phyloP scores from a whole-genome alignment of 2,888 invertebrate species.

The Synanthedon myopaeformis region DNA sequence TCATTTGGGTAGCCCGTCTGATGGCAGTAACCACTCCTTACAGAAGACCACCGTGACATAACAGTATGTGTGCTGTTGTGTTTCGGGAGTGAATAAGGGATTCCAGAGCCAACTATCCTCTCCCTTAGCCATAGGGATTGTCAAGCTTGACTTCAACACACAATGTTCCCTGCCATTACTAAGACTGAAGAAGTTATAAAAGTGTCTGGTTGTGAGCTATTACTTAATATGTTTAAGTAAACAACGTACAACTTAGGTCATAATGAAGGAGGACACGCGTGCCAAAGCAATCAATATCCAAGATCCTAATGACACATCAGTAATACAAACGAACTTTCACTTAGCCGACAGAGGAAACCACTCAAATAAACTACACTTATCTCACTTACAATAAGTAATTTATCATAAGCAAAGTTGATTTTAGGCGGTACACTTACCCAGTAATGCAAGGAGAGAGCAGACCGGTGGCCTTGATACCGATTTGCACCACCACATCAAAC shows the following conservation, averaged over 20 bases:
- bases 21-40: too few species aligned
- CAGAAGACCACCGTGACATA: too few species aligned
- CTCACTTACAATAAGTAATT: slow-evolving; percentile 62
- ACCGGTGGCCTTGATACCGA: slow-evolving; percentile 59
- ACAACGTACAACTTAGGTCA: not conserved
- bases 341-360: slow-evolving; percentile 57
- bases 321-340: slow-evolving; percentile 46
- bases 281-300: slow-evolving; percentile 23
- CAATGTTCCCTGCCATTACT: too few species aligned
- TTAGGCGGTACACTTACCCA: slow-evolving; percentile 67
- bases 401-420: slow-evolving; percentile 58
- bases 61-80: not conserved
- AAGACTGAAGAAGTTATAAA: too few species aligned
- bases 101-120: too few species aligned
- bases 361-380: slow-evolving; percentile 59
- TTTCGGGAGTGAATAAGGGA: too few species aligned
- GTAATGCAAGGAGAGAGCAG: slow-evolving; percentile 56
- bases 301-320: slow-evolving; percentile 34
- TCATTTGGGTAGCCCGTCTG: too few species aligned
- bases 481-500: slow-evolving; percentile 42
- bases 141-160: too few species aligned
- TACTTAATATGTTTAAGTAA: too few species aligned
- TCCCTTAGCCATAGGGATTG: too few species aligned
- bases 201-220: too few species aligned
- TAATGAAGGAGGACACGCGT: not conserved